Evolutionary conservation across 2,797 vertebrate species (phyloP), one percentile per base, ranked within the genome.

Genomic region (Rhinatrema bivittatum): DNA sequence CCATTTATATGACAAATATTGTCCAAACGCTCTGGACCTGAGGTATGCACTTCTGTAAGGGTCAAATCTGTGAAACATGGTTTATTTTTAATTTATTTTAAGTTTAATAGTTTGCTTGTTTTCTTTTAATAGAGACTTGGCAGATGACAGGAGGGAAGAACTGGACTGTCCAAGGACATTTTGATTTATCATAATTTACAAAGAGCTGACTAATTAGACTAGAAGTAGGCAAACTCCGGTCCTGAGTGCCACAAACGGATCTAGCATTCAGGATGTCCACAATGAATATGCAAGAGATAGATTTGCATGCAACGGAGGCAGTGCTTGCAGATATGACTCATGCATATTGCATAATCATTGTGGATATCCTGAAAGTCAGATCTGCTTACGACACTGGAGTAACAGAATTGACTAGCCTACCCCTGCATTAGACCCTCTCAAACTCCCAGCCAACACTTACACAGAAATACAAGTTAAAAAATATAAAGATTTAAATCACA

Each of bases 401-500:
- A n/a, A n/a, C n/a, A n/a, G n/a, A n/a, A n/a, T n/a, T n/a, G n/a
- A n/a, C n/a, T n/a, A n/a, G n/a, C n/a, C n/a, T n/a, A n/a, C n/a
- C n/a, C n/a, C n/a, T n/a, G n/a, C n/a, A n/a, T n/a, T n/a, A n/a
- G n/a, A n/a, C n/a, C n/a, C n/a, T n/a, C n/a, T n/a, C n/a, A n/a
- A n/a, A n/a, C n/a, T 42, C 49, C 39, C 47, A 36, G 68, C 65
- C 65, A 72, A 68, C 29, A 24, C 50, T 60, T 58, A 72, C 70
- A 74, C 62, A 68, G 37, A 62, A 25, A 53, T 56, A 65, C 60
- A 55, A 40, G 63, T 60, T 62, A 62, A 47, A 6, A 60, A 70
- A 70, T 55, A 56, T 56, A 26, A 46, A 60, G 56, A 64, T 66
- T 70, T 71, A 74, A 74, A 74, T 68, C 64, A 56, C 57, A 64